Evolutionary conservation across 1,140 invertebrate genomes (phyloP).

Genomic region (Caenorhabditis remanei): DNA sequence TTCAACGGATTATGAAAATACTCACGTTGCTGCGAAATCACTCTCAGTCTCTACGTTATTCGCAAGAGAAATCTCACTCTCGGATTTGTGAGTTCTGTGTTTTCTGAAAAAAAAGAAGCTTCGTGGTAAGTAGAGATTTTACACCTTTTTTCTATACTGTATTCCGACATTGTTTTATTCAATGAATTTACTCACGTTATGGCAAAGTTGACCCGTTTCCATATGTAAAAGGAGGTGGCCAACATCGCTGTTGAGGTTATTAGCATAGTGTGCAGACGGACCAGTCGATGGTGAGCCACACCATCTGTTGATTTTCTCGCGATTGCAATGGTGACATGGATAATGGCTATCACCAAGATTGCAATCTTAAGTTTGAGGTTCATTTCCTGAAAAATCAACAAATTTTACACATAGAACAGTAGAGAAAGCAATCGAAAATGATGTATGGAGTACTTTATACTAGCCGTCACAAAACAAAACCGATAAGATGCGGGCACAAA

Average conservation of each 20-base stretch:
- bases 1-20: not conserved
- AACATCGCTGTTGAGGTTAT: constrained; percentile 42
- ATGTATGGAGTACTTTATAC: constrained; percentile 18
- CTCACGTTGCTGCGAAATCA: constrained; percentile 41
- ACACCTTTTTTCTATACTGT: not conserved
- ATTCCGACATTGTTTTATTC: not conserved
- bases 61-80: constrained; percentile 3
- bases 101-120: constrained; percentile 1
- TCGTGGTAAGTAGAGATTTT: not conserved
- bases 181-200: constrained; percentile 30
- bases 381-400: constrained; percentile 14
- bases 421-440: not conserved
- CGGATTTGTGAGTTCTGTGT: constrained; percentile 8
- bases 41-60: constrained; percentile 24
- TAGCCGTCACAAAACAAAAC: constrained; percentile 22
- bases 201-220: constrained; percentile 41
- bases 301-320: constrained; percentile 40
- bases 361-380: constrained; percentile 24
- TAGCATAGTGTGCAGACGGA: constrained; percentile 47
- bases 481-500: constrained; percentile 19
- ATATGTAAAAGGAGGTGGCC: constrained; percentile 54
- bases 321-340: constrained; percentile 1
- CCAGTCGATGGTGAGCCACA: constrained; percentile 57
- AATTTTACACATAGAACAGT: not conserved
- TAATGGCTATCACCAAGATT: not conserved